A percentile compares a stretch with the other conserved stretches of the same genome.
These are phyloP conservation scores for Pagetopsis macropterus DNA, from an alignment of 2,797 vertebrate genomes.

Conservation along the genomic window DNA sequence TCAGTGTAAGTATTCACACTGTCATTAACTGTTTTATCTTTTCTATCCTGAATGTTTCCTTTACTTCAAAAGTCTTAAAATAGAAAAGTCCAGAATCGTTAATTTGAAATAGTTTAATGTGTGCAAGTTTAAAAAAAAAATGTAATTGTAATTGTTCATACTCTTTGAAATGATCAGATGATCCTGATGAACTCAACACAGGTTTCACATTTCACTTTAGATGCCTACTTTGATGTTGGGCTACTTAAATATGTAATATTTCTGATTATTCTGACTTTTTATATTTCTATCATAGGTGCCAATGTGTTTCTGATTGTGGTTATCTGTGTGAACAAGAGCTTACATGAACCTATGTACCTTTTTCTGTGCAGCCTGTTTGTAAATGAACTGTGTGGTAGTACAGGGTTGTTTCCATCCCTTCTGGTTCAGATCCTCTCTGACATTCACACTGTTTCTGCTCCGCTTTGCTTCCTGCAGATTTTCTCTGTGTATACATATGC, in stretches of 20 bases:
- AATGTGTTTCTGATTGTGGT: conserved; percentile 9
- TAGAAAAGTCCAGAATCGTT: too few species aligned
- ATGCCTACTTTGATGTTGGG: not conserved
- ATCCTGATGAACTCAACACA: not conserved
- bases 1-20: too few species aligned
- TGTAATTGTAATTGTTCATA: too few species aligned
- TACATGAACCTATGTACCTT: conserved; percentile 23
- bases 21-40: too few species aligned
- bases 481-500: conserved; percentile 20
- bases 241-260: not conserved
- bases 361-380: conserved; percentile 41
- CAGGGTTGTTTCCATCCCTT: conserved; percentile 35
- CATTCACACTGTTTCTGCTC: conserved; percentile 22
- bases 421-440: conserved; percentile 38
- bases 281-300: not conserved
- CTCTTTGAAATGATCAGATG: too few species aligned
- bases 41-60: too few species aligned
- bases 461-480: conserved; percentile 21
- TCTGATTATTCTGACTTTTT: not conserved
- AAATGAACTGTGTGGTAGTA: conserved; percentile 36
- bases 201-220: not conserved
- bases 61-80: too few species aligned
- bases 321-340: conserved; percentile 33
- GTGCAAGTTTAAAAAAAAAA: too few species aligned
- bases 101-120: too few species aligned